Percentiles rank a stretch among this genome's conserved stretches.
Evolutionary conservation across 2,113 vertebrate genomes (phyloP).

Genomic region (Haliaeetus leucogaster): DNA sequence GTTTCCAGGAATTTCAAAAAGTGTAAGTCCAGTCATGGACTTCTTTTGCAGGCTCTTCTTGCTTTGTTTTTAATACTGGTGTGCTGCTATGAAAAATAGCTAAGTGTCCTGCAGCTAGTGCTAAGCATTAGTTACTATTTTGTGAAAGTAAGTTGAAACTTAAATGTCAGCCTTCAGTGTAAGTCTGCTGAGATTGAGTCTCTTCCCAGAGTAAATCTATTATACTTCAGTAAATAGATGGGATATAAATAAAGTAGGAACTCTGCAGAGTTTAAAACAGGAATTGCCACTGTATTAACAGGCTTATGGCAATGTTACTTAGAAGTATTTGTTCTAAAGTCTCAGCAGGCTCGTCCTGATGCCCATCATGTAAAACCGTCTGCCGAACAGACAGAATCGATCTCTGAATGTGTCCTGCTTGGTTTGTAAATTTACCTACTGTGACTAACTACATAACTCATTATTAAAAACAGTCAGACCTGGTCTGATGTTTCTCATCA

Average conservation of each 20-base stretch:
- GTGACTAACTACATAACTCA: slow-evolving; percentile 46
- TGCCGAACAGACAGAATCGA: slow-evolving; percentile 43
- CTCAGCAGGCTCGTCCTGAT: slow-evolving; percentile 31
- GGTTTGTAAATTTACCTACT: slow-evolving; percentile 52
- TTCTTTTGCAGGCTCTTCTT: neutral
- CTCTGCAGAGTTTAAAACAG: slow-evolving; percentile 22
- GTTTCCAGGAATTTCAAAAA: neutral
- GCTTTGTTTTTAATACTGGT: neutral
- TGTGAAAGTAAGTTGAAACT: neutral
- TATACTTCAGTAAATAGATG: slow-evolving; percentile 2
- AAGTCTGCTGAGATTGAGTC: neutral
- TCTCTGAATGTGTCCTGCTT: slow-evolving; percentile 19
- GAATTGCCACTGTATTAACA: slow-evolving; percentile 33
- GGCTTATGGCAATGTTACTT: slow-evolving; percentile 36
- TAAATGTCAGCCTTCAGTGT: neutral
- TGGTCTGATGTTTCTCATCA: slow-evolving; percentile 34
- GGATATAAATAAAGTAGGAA: slow-evolving; percentile 29
- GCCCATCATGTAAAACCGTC: slow-evolving; percentile 43
- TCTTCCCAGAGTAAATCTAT: slow-evolving; percentile 25
- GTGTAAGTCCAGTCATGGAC: neutral
- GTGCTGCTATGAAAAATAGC: neutral
- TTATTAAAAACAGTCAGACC: slow-evolving; percentile 64
- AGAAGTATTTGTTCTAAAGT: slow-evolving; percentile 46
- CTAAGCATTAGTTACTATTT: neutral
- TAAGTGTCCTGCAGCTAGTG: neutral